phyloP scores from a whole-genome alignment of 2,113 vertebrate genomes.

The Leucopsar rothschildi region DNA sequence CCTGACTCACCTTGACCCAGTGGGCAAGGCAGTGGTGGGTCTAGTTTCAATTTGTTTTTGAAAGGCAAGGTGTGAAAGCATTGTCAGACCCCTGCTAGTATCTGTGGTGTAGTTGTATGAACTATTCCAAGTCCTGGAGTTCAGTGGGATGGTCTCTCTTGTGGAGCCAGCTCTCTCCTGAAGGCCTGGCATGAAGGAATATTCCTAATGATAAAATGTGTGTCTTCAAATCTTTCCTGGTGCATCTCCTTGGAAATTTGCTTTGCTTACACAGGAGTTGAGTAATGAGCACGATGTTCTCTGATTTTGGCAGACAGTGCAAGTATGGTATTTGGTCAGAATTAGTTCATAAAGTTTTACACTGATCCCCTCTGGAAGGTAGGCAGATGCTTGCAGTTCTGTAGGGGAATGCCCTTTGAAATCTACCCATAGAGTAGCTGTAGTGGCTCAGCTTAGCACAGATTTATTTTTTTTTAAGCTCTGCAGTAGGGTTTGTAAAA shows the following conservation, averaged over 20 bases:
- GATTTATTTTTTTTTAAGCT: background rate
- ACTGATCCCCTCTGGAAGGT: background rate
- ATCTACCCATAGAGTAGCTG: background rate
- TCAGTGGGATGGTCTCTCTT: rapidly evolving
- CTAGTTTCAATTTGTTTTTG: background rate
- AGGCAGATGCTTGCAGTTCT: background rate
- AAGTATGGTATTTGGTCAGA: background rate
- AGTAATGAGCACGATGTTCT: background rate
- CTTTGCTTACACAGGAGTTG: background rate
- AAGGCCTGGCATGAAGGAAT: background rate
- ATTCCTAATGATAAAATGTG: background rate
- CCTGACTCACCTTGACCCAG: background rate
- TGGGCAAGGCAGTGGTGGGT: background rate
- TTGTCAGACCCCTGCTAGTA: background rate
- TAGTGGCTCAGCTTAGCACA: background rate
- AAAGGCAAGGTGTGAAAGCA: background rate
- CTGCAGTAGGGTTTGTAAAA: background rate
- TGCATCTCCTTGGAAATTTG: background rate
- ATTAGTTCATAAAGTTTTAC: background rate
- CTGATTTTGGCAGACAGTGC: background rate
- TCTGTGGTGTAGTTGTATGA: background rate
- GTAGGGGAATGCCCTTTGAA: background rate
- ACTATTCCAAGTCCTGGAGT: background rate
- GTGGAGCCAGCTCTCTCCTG: background rate
- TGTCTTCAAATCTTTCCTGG: background rate